Evolutionary conservation across 2,888 invertebrate genomes (phyloP).

Genomic region (Leptopilina drosophilae): DNA sequence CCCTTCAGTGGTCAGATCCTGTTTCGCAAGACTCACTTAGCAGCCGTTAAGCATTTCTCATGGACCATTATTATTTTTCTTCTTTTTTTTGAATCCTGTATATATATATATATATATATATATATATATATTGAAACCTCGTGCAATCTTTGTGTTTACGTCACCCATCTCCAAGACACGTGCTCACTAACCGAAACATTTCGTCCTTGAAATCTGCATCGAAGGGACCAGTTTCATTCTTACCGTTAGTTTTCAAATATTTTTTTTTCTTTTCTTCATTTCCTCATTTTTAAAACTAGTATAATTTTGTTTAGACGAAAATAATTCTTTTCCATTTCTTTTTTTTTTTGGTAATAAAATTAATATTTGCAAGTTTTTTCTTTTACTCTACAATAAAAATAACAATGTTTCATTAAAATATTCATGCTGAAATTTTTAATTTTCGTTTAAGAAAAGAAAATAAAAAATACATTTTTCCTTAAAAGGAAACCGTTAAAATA

Average conservation of each 20-base stretch:
- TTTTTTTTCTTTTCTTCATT: background rate
- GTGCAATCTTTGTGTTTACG: conserved; percentile 53
- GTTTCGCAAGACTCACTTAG: conserved; percentile 46
- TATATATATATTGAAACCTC: conserved; percentile 36
- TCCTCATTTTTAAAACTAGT: background rate
- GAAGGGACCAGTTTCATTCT: conserved; percentile 15
- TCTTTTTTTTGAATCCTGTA: conserved; percentile 47
- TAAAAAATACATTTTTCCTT: too few relatives aligned
- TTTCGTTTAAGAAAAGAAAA: too few relatives aligned
- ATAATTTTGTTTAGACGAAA: background rate
- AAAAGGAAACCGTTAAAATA: background rate
- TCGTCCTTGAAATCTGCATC: conserved; percentile 35
- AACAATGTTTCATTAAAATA: too few relatives aligned
- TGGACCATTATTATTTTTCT: conserved; percentile 50
- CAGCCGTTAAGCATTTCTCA: conserved; percentile 55
- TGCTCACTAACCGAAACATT: conserved; percentile 50
- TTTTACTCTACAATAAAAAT: too few relatives aligned
- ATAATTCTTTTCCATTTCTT: background rate
- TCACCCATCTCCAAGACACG: conserved; percentile 51
- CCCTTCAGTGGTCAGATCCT: conserved; percentile 48
- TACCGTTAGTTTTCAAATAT: background rate
- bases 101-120: too few relatives aligned
- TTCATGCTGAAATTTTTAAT: too few relatives aligned
- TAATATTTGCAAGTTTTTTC: too few relatives aligned
- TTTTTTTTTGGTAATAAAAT: too few relatives aligned